Conservation (phyloP, 2,888 invertebrate genomes). For the Ochlodes sylvanus region DNA sequence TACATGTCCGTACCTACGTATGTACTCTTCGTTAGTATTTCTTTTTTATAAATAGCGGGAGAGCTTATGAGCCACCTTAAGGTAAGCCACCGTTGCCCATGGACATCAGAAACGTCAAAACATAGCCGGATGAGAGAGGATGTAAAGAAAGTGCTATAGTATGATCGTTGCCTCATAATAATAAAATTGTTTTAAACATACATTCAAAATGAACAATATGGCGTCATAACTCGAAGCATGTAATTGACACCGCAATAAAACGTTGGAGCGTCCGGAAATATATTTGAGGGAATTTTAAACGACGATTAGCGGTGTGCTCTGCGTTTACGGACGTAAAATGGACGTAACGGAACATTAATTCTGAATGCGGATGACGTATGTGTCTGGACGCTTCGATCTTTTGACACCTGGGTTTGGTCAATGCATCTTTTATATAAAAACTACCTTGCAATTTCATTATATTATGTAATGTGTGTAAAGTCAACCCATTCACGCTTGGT, state of each 20-base stretch:
- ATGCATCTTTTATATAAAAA: conserved; percentile 10
- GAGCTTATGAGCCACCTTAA: too few species aligned
- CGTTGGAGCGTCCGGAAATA: conserved; percentile 22
- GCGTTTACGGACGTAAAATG: conserved; percentile 53
- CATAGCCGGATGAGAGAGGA: too few species aligned
- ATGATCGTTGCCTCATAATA: too few species aligned
- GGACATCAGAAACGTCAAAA: too few species aligned
- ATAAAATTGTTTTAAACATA: background rate
- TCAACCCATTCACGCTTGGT: too few species aligned
- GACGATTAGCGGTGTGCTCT: conserved; percentile 60
- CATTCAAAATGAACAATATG: conserved; percentile 9
- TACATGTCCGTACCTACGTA: too few species aligned
- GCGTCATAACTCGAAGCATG: conserved; percentile 4
- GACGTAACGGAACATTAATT: conserved; percentile 40
- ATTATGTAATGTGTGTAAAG: background rate
- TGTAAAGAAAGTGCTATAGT: too few species aligned
- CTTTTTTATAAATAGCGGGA: too few species aligned
- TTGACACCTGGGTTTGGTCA: conserved; percentile 4
- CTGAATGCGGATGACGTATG: conserved; percentile 36
- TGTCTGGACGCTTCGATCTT: conserved; percentile 37
- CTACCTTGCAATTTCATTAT: background rate
- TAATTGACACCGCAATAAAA: conserved; percentile 33
- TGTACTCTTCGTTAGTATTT: too few species aligned
- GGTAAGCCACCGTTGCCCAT: too few species aligned
- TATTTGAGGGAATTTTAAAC: conserved; percentile 61